These are phyloP conservation scores for Enteromius viviparus DNA, from an alignment of 2,797 vertebrate genomes.

Conservation along the genomic window DNA sequence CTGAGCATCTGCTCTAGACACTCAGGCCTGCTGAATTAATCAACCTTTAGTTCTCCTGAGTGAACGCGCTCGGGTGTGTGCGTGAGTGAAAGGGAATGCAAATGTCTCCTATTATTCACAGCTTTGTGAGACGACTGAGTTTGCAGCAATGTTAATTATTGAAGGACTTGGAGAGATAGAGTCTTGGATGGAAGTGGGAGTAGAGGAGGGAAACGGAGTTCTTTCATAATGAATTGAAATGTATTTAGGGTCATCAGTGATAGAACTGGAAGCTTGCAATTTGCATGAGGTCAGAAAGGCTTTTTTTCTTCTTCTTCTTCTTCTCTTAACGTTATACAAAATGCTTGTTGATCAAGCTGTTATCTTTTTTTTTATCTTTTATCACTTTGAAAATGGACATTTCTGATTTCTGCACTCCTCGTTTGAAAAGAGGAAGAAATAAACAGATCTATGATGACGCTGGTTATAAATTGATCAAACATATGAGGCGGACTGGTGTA, in stretches of 20 bases:
- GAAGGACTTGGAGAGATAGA: slow-evolving; percentile 61
- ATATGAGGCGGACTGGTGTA: slow-evolving; percentile 52
- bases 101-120: slow-evolving; percentile 72
- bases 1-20: slow-evolving; percentile 71
- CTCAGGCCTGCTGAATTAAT: slow-evolving; percentile 70
- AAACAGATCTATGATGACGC: slow-evolving; percentile 60
- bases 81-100: slow-evolving; percentile 68
- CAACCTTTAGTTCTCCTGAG: slow-evolving; percentile 73
- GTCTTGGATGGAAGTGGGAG: slow-evolving; percentile 56
- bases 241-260: slow-evolving; percentile 48
- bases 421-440: neutral
- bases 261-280: slow-evolving; percentile 25
- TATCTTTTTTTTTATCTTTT: slow-evolving; percentile 8
- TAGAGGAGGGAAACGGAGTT: slow-evolving; percentile 29
- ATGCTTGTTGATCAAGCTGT: slow-evolving; percentile 17
- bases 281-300: slow-evolving; percentile 35
- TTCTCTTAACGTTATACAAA: neutral
- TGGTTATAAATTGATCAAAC: slow-evolving; percentile 76
- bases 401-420: slow-evolving; percentile 10
- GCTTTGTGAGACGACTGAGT: slow-evolving; percentile 62
- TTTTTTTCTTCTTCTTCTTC: neutral
- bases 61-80: slow-evolving; percentile 53
- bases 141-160: slow-evolving; percentile 69
- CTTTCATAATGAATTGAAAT: slow-evolving; percentile 52
- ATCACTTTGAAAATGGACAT: slow-evolving; percentile 24